Evolutionary conservation across 2,888 invertebrate genomes (phyloP).

Genomic region (Drosophila fulvimacula): DNA sequence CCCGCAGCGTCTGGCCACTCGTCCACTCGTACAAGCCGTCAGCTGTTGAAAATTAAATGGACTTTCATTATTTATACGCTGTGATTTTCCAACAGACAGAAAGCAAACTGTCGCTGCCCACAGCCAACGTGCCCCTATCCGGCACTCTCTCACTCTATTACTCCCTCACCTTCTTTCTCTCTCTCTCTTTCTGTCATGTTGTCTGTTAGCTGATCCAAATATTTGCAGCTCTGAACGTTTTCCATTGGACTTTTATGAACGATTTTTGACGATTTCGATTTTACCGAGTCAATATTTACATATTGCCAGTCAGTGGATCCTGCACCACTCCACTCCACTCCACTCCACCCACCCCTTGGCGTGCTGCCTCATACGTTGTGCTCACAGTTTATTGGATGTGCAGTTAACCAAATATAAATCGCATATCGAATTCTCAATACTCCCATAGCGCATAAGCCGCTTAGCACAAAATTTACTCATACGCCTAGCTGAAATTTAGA

Average conservation of each 20-base stretch:
- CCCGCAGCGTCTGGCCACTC: not conserved
- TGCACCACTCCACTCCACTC: not conserved
- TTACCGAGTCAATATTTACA: slow-evolving; percentile 78
- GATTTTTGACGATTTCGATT: slow-evolving; percentile 78
- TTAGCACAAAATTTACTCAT: slow-evolving; percentile 75
- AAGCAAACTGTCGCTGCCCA: slow-evolving; percentile 41
- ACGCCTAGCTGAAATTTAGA: slow-evolving; percentile 60
- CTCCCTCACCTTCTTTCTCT: not conserved
- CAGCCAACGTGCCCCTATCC: slow-evolving; percentile 5
- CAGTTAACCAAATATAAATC: slow-evolving; percentile 79
- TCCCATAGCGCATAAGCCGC: slow-evolving; percentile 66
- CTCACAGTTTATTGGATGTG: slow-evolving; percentile 73
- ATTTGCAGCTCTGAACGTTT: slow-evolving; percentile 70
- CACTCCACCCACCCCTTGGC: not conserved
- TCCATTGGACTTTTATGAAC: slow-evolving; percentile 71
- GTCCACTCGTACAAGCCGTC: slow-evolving; percentile 29
- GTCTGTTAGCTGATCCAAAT: slow-evolving; percentile 67
- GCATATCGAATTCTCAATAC: slow-evolving; percentile 66
- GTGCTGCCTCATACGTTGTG: slow-evolving; percentile 7
- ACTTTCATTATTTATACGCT: slow-evolving; percentile 77
- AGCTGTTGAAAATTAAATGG: slow-evolving; percentile 74
- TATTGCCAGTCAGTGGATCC: slow-evolving; percentile 18
- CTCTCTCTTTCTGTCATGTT: slow-evolving; percentile 35
- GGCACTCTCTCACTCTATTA: not conserved
- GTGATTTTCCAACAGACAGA: slow-evolving; percentile 57